These are phyloP conservation scores for Platerodrilus igneus DNA, from an alignment of 2,888 invertebrate genomes.

Conservation along the genomic window DNA sequence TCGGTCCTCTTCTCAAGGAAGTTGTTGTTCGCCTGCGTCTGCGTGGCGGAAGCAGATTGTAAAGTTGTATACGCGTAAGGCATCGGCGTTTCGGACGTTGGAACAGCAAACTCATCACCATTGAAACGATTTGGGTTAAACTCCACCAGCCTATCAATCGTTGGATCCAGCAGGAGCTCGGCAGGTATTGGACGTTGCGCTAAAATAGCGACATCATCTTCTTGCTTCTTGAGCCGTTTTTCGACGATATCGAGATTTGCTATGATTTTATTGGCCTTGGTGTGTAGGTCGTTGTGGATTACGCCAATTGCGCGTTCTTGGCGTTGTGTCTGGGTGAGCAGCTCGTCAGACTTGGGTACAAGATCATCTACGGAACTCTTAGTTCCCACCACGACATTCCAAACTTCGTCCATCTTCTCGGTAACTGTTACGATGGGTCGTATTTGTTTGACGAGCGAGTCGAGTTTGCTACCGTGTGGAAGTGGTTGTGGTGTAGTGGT, in stretches of 20 bases:
- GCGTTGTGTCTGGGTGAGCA: slow-evolving; percentile 78
- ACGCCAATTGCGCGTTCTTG: slow-evolving; percentile 84
- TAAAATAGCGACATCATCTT: slow-evolving; percentile 74
- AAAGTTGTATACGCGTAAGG: slow-evolving; percentile 42
- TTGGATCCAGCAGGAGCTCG: slow-evolving; percentile 70
- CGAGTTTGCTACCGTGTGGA: slow-evolving; percentile 68
- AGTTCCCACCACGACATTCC: slow-evolving; percentile 85
- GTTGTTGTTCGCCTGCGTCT: slow-evolving; percentile 19
- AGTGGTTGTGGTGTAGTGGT: slow-evolving; percentile 57
- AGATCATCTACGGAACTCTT: slow-evolving; percentile 83
- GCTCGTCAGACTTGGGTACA: slow-evolving; percentile 80
- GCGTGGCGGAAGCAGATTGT: slow-evolving; percentile 45
- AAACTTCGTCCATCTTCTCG: slow-evolving; percentile 87
- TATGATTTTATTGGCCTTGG: slow-evolving; percentile 82
- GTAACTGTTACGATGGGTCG: slow-evolving; percentile 80
- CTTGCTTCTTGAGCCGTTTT: slow-evolving; percentile 76
- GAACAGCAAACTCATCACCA: slow-evolving; percentile 24
- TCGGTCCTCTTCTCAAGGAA: slow-evolving; percentile 49
- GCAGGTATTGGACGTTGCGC: slow-evolving; percentile 72
- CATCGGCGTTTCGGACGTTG: slow-evolving; percentile 37
- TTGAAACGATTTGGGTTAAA: slow-evolving; percentile 68
- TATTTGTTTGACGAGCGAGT: slow-evolving; percentile 75
- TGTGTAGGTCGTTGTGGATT: slow-evolving; percentile 70
- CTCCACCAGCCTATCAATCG: slow-evolving; percentile 74
- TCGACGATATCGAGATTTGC: slow-evolving; percentile 84